These are phyloP conservation scores for Gerris lacustris DNA, from an alignment of 2,888 invertebrate genomes.

Conservation along the genomic window DNA sequence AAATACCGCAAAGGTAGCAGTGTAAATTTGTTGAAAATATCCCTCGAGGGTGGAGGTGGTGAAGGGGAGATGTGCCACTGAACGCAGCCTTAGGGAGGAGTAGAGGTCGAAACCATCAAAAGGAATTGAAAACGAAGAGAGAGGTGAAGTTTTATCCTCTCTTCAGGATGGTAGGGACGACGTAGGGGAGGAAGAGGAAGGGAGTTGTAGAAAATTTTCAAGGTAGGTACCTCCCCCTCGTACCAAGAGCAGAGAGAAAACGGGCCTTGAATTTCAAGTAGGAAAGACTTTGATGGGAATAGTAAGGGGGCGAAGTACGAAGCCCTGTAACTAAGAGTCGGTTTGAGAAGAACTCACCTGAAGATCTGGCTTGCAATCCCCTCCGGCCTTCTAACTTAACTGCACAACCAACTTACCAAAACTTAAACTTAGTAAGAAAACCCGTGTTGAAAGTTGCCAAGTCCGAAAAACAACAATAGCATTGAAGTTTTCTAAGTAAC, in stretches of 20 bases:
- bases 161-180: background rate
- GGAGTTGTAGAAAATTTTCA: background rate
- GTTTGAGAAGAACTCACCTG: no score
- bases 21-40: constrained; percentile 5
- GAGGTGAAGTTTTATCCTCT: background rate
- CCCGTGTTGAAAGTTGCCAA: no score
- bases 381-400: no score
- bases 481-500: no score
- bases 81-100: no score
- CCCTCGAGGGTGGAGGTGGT: background rate
- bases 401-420: no score
- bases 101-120: background rate
- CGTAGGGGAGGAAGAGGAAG: no score
- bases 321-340: background rate
- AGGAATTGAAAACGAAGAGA: background rate
- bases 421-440: no score
- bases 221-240: background rate
- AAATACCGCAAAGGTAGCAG: background rate
- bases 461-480: no score
- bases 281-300: background rate
- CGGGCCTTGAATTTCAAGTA: background rate
- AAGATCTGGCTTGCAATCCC: no score
- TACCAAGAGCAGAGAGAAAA: background rate
- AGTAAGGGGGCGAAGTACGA: background rate
- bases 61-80: no score